phyloP scores from a whole-genome alignment of 1,140 invertebrate species.

The Orius laevigatus region DNA sequence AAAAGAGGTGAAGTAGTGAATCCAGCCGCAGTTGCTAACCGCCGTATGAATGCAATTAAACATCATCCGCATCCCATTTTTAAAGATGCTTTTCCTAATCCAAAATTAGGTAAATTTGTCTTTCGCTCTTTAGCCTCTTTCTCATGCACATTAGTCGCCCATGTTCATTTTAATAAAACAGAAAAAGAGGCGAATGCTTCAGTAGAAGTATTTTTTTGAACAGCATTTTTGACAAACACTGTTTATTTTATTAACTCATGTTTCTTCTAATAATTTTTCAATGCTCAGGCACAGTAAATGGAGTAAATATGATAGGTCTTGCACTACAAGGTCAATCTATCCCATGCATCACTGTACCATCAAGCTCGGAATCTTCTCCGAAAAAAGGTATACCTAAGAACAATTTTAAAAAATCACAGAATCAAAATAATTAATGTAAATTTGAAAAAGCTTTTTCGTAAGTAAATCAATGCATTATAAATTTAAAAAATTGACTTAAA shows the following conservation, averaged over 20 bases:
- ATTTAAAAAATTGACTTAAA: too few relatives aligned
- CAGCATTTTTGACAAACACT: not conserved
- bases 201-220: not conserved
- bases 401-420: too few relatives aligned
- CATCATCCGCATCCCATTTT: constrained; percentile 29
- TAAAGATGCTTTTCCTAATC: constrained; percentile 40
- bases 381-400: not conserved
- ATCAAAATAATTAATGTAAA: too few relatives aligned
- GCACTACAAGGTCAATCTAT: constrained; percentile 41
- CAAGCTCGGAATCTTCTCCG: not conserved
- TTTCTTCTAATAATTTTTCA: constrained; percentile 1
- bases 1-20: constrained; percentile 18
- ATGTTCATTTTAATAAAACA: too few relatives aligned
- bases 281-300: constrained; percentile 40
- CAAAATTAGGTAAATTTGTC: constrained; percentile 40
- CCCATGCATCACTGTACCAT: constrained; percentile 23
- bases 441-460: too few relatives aligned
- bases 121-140: not conserved
- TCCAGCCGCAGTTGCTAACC: constrained; percentile 21
- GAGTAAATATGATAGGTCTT: constrained; percentile 50
- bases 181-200: too few relatives aligned
- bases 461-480: too few relatives aligned
- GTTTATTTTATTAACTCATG: too few relatives aligned
- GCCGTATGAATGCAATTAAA: constrained; percentile 37
- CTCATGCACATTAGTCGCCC: not conserved